These are phyloP conservation scores for Eurystomus gularis DNA, from an alignment of 2,113 vertebrate species.

Conservation along the genomic window DNA sequence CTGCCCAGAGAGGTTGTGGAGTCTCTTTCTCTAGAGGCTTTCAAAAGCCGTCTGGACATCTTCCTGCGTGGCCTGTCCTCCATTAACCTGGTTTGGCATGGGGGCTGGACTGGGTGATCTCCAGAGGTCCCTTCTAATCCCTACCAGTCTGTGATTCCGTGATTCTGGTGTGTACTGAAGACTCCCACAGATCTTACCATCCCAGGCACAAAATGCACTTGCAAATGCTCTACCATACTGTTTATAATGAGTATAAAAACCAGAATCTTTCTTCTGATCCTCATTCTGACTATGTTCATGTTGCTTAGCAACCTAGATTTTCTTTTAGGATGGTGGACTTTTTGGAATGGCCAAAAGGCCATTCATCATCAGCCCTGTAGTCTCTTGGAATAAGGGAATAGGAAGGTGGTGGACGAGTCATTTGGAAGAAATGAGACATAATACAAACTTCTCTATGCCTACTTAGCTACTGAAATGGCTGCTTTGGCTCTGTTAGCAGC, in stretches of 20 bases:
- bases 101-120: too few species aligned
- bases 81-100: too few species aligned
- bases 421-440: slow-evolving; percentile 13
- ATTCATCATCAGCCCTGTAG: neutral
- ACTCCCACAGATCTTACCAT: neutral
- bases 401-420: neutral
- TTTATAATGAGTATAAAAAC: neutral
- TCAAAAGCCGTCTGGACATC: too few species aligned
- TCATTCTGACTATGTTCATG: neutral
- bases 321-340: neutral
- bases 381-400: neutral
- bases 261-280: neutral
- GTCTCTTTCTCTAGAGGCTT: too few species aligned
- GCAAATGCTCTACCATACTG: neutral
- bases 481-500: neutral
- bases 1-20: too few species aligned
- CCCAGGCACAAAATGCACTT: neutral
- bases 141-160: too few species aligned
- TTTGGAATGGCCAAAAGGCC: neutral
- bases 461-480: neutral
- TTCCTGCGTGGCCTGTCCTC: too few species aligned
- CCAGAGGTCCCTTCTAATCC: too few species aligned
- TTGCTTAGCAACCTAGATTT: neutral
- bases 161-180: neutral
- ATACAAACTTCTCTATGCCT: neutral